These are phyloP conservation scores for Cyclina sinensis DNA, from an alignment of 1,140 invertebrate genomes.

Conservation along the genomic window DNA sequence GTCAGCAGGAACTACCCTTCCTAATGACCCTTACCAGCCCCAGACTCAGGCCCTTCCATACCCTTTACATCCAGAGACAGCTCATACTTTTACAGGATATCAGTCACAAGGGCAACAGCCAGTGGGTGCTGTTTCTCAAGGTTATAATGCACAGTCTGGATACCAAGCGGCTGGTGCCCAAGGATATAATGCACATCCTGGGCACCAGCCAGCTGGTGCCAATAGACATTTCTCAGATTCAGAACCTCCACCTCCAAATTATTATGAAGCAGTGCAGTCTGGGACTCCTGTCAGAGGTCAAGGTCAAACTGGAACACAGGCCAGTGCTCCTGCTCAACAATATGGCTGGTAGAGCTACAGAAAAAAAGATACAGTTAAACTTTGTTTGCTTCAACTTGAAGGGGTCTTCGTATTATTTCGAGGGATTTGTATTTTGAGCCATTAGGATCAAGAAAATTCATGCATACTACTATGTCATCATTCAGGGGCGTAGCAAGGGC, in stretches of 20 bases:
- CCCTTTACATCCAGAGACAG: conserved; percentile 40
- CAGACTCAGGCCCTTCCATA: conserved; percentile 17
- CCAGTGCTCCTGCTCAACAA: conserved; percentile 15
- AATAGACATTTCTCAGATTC: conserved; percentile 41
- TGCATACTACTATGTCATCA: too few relatives aligned
- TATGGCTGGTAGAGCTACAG: conserved; percentile 58
- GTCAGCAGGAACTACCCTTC: conserved; percentile 41
- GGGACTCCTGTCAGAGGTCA: not conserved
- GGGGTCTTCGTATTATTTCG: too few relatives aligned
- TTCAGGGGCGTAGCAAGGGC: too few relatives aligned
- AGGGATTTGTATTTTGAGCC: too few relatives aligned
- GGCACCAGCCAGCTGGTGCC: conserved; percentile 24
- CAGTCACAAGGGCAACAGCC: not conserved
- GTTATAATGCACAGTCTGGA: conserved; percentile 20
- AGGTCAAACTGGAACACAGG: not conserved
- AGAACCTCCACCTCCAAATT: conserved; percentile 53
- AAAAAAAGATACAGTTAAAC: too few relatives aligned
- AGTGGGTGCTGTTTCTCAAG: not conserved
- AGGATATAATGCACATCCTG: too few relatives aligned
- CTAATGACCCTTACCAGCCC: conserved; percentile 51
- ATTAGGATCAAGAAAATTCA: too few relatives aligned
- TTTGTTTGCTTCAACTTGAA: too few relatives aligned
- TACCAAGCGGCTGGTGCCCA: too few relatives aligned
- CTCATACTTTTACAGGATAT: conserved; percentile 18
- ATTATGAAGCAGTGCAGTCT: conserved; percentile 26